Conservation (phyloP, 2,888 invertebrate species). For the Liopterus haemorrhoidalis region DNA sequence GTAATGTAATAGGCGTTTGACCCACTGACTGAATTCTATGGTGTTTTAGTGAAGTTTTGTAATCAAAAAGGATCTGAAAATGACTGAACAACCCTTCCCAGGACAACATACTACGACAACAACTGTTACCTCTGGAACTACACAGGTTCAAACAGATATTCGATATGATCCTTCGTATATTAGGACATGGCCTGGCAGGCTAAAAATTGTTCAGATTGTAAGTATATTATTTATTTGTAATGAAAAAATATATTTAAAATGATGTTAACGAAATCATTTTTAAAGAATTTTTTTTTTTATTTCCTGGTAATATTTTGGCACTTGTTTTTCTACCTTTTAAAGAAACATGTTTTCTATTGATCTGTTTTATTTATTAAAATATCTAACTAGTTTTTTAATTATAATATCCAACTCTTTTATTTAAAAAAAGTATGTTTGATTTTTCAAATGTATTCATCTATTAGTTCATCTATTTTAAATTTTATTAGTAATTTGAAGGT, state of each 20-base stretch:
- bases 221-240: conserved; percentile 42
- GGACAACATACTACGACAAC: conserved; percentile 70
- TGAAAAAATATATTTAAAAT: background rate
- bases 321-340: too few relatives aligned
- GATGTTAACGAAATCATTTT: too few relatives aligned
- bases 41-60: background rate
- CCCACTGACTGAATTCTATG: background rate
- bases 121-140: conserved; percentile 60
- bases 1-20: background rate
- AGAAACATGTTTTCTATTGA: too few relatives aligned
- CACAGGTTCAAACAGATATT: conserved; percentile 66
- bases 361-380: too few relatives aligned
- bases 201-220: conserved; percentile 73
- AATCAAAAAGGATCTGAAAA: conserved; percentile 21
- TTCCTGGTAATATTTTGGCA: too few relatives aligned
- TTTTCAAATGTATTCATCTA: too few relatives aligned
- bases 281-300: too few relatives aligned
- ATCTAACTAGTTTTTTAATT: too few relatives aligned
- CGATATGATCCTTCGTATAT: conserved; percentile 69
- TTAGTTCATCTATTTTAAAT: too few relatives aligned
- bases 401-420: too few relatives aligned
- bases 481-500: too few relatives aligned
- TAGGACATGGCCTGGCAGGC: conserved; percentile 64
- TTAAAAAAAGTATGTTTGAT: too few relatives aligned
- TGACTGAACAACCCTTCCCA: conserved; percentile 63